Conservation (phyloP, 2,888 invertebrate genomes). For the Eurois occulta region DNA sequence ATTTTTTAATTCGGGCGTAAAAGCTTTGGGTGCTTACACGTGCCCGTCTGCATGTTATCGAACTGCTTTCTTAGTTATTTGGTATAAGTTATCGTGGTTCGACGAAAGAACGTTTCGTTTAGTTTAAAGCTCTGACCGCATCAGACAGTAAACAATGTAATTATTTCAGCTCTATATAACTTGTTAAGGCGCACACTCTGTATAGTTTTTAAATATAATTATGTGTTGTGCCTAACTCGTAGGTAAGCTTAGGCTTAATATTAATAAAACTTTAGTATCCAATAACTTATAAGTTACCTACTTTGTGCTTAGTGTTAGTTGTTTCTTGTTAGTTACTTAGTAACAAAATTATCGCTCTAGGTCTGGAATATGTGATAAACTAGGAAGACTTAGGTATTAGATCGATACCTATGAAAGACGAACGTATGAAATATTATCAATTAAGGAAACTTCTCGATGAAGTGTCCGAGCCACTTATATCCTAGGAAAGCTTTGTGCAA, state of each 20-base stretch:
- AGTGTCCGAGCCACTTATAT: constrained; percentile 15
- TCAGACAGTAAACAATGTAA: constrained; percentile 4
- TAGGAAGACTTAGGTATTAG: background rate
- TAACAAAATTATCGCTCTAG: background rate
- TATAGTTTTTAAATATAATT: background rate
- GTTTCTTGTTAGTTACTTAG: constrained; percentile 5
- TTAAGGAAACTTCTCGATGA: constrained; percentile 3
- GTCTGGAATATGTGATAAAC: background rate
- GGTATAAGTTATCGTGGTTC: background rate
- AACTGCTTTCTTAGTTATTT: background rate
- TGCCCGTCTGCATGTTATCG: background rate
- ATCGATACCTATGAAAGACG: constrained; percentile 8
- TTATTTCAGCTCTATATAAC: background rate
- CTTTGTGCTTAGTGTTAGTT: background rate
- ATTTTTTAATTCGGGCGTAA: background rate
- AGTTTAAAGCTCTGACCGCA: constrained; percentile 4
- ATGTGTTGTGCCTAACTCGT: background rate
- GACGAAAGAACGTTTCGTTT: background rate
- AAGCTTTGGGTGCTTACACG: constrained; percentile 12
- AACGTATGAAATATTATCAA: background rate
- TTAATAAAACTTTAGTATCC: background rate
- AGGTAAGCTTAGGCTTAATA: background rate
- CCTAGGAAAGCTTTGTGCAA: constrained; percentile 10
- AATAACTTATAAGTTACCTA: background rate
- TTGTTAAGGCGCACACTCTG: background rate